Percentiles rank a stretch among this genome's conserved stretches.
Conservation (phyloP, 2,797 vertebrate species). For the Zenarchopterus dispar region DNA sequence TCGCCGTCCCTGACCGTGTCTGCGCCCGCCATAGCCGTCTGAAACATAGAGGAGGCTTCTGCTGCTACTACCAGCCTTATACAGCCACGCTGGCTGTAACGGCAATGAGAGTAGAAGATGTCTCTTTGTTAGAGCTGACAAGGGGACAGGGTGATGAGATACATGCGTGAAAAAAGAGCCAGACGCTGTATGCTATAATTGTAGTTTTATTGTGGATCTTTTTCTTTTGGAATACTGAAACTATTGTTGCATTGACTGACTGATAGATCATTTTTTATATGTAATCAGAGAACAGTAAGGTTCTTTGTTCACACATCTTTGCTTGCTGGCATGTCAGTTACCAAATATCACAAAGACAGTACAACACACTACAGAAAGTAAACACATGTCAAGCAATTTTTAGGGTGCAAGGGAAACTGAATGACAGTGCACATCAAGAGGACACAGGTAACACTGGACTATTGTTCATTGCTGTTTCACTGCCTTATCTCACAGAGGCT, state of each 20-base stretch:
- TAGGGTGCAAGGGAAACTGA: constrained; percentile 57
- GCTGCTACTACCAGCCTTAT: constrained; percentile 75
- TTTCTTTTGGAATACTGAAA: constrained; percentile 6
- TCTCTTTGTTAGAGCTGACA: constrained; percentile 72
- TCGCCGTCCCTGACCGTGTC: constrained; percentile 80
- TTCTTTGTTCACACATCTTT: constrained; percentile 77
- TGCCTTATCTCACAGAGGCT: constrained; percentile 75
- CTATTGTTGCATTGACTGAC: constrained; percentile 2
- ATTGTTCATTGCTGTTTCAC: constrained; percentile 83
- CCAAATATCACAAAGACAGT: constrained; percentile 44
- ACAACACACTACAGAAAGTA: constrained; percentile 58
- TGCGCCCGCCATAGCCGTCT: constrained; percentile 89
- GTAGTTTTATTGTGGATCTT: constrained; percentile 21
- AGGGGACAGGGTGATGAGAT: constrained; percentile 64
- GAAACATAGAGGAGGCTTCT: constrained; percentile 78
- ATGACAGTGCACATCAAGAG: constrained; percentile 54
- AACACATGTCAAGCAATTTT: constrained; percentile 56
- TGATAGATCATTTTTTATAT: neutral
- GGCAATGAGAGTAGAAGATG: constrained; percentile 73
- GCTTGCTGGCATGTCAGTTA: constrained; percentile 59
- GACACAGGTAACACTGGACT: constrained; percentile 59
- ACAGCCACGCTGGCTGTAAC: constrained; percentile 70
- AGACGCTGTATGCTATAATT: constrained; percentile 19
- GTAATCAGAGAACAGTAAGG: constrained; percentile 12
- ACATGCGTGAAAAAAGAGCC: constrained; percentile 76